Conservation (phyloP, 2,113 vertebrate species). For the Oryzias woworae region DNA sequence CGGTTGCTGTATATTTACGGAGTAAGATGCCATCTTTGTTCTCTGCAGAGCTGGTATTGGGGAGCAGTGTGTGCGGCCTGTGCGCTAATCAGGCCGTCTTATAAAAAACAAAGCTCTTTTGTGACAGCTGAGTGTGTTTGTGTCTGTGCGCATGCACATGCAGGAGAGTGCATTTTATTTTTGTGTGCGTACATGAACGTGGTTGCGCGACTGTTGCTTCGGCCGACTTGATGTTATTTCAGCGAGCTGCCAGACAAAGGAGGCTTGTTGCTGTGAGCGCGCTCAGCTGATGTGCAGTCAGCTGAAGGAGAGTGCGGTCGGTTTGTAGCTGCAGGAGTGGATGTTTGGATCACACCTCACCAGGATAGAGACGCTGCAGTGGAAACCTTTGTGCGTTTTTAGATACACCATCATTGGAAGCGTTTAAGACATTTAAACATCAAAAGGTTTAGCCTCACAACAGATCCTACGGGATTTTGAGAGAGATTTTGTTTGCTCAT, state of each 20-base stretch:
- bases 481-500: no score
- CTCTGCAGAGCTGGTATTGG: background rate
- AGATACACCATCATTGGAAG: background rate
- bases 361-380: background rate
- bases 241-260: conserved; percentile 46
- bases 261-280: conserved; percentile 50
- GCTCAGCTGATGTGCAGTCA: conserved; percentile 66
- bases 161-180: conserved; percentile 9
- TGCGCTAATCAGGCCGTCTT: conserved; percentile 44
- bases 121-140: conserved; percentile 21
- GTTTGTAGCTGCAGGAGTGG: conserved; percentile 27
- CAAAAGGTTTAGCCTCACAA: no score
- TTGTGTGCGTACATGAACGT: conserved; percentile 15
- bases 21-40: background rate
- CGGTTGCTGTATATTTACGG: no score
- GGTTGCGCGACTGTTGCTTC: conserved; percentile 31
- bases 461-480: no score
- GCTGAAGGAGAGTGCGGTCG: conserved; percentile 47
- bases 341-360: conserved; percentile 12
- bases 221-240: conserved; percentile 51
- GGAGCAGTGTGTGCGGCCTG: conserved; percentile 39
- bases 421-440: background rate
- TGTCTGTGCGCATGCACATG: background rate
- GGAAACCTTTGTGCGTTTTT: background rate
- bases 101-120: conserved; percentile 59